A percentile compares a stretch with the other conserved stretches of the same genome.
Conservation (phyloP, 2,113 vertebrate genomes). For the Callithrix jacchus region DNA sequence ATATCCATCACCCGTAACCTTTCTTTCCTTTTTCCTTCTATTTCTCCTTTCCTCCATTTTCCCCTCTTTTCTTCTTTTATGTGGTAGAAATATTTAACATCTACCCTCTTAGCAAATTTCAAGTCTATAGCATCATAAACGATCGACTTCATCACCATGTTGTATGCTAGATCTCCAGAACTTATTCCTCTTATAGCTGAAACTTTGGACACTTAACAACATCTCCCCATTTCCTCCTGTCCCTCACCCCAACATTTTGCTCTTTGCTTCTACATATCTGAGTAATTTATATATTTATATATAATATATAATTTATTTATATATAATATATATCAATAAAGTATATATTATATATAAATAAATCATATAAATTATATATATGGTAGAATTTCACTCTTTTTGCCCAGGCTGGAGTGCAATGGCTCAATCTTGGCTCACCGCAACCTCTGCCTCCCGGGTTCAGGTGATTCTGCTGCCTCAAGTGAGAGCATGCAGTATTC, state of each 20-base stretch:
- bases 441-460: no score
- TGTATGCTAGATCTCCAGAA: not conserved
- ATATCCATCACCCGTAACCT: not conserved
- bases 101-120: not conserved
- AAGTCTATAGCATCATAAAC: not conserved
- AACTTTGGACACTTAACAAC: not conserved
- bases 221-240: not conserved
- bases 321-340: no score
- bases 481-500: not conserved
- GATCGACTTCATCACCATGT: not conserved
- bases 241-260: no score
- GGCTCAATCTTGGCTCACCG: no score
- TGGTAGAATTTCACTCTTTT: no score
- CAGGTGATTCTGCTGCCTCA: no score
- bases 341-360: no score
- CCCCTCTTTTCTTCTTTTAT: not conserved
- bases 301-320: no score
- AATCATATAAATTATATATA: no score
- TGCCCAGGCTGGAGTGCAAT: no score
- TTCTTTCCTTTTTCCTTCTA: not conserved
- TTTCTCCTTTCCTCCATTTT: no score
- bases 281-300: not conserved
- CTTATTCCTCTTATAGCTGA: not conserved
- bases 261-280: not conserved
- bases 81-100: not conserved